phyloP scores from a whole-genome alignment of 2,113 vertebrate species.

The Ahaetulla prasina region DNA sequence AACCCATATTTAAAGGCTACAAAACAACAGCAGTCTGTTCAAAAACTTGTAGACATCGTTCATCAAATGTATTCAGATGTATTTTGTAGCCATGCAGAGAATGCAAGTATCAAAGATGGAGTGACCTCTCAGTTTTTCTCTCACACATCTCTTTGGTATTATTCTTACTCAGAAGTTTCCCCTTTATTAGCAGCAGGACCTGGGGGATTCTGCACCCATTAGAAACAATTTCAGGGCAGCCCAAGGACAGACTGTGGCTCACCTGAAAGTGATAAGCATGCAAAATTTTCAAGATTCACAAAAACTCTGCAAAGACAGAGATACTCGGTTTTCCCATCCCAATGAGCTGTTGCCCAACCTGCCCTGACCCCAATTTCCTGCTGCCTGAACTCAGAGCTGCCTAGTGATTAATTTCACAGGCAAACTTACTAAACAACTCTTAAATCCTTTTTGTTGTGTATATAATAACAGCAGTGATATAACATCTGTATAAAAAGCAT shows the following conservation, averaged over 20 bases:
- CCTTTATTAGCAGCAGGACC: not conserved
- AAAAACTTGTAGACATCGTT: not conserved
- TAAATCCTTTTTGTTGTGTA: not conserved
- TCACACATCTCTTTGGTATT: not conserved
- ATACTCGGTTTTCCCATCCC: not conserved
- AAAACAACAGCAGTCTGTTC: not conserved
- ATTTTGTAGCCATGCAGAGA: not conserved
- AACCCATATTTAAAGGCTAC: not conserved
- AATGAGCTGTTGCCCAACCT: not conserved
- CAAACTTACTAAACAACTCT: not conserved
- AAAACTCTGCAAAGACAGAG: not conserved
- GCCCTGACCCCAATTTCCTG: not conserved
- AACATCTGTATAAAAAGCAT: not conserved
- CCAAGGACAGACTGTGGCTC: not conserved
- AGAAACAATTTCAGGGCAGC: not conserved
- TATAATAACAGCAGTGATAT: not conserved
- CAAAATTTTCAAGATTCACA: not conserved
- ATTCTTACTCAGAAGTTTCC: not conserved
- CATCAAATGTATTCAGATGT: not conserved
- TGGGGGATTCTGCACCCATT: not conserved
- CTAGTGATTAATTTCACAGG: not conserved
- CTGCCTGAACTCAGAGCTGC: not conserved
- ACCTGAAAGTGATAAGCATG: not conserved
- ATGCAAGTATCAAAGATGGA: not conserved
- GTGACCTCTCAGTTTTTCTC: not conserved